Evolutionary conservation across 1,140 invertebrate genomes (phyloP).

Genomic region (Eumaeus atala): DNA sequence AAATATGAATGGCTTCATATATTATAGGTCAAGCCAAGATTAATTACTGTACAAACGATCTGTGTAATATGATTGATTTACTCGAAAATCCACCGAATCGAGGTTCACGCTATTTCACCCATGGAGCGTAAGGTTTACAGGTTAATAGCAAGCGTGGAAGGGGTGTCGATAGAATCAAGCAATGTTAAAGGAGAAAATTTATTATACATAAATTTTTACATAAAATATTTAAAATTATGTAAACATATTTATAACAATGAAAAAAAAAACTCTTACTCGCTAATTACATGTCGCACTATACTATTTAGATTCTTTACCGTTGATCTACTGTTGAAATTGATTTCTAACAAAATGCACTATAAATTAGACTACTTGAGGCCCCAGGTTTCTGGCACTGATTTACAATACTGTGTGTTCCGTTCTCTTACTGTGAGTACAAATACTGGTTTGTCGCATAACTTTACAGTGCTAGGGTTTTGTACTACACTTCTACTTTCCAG

Average conservation of each 20-base stretch:
- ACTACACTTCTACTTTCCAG: conserved; percentile 45
- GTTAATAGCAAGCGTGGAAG: not conserved
- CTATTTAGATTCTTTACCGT: conserved; percentile 48
- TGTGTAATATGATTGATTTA: too few species aligned
- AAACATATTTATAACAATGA: conserved; percentile 11
- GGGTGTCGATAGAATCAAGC: conserved; percentile 11
- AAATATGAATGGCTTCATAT: too few species aligned
- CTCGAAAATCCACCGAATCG: too few species aligned
- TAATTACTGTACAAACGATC: too few species aligned
- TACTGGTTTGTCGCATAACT: not conserved
- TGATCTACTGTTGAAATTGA: conserved; percentile 31
- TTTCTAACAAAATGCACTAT: conserved; percentile 33
- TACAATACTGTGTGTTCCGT: conserved; percentile 10
- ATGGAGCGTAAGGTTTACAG: too few species aligned
- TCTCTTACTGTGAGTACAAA: not conserved
- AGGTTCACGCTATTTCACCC: too few species aligned
- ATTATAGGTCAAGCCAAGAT: too few species aligned
- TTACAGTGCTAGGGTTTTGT: conserved; percentile 11
- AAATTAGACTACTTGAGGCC: conserved; percentile 15
- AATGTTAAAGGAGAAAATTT: conserved; percentile 12
- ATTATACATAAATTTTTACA: conserved; percentile 16
- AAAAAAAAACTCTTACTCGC: conserved; percentile 25
- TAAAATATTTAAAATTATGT: conserved; percentile 15
- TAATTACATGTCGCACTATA: conserved; percentile 50
- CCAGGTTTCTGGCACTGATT: conserved; percentile 22